Evolutionary conservation across 2,113 vertebrate species (phyloP), one percentile per base, ranked within the genome.

Genomic region (Aphyosemion australe): DNA sequence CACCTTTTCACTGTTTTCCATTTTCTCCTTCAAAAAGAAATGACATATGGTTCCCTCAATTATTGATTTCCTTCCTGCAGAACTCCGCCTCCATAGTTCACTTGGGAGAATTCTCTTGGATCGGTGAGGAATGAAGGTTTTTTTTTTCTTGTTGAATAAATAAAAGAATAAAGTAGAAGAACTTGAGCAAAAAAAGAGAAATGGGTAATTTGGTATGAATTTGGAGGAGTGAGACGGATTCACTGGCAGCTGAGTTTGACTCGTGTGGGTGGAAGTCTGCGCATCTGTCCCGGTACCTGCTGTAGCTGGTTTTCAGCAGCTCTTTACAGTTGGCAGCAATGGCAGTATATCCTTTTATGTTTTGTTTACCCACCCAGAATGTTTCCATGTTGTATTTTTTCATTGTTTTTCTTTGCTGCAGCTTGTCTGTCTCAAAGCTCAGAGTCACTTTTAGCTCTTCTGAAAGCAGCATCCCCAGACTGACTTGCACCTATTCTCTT

Each of bases 161-260:
- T 86, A 80, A 88, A 80, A 76, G 60, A 86, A 80, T 60, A 74
- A 73, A 79, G 70, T 51, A 14, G 52, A 46, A 43, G 43, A 82
- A 76, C 15, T 45, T 15, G 57, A 62, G 31, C 47, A 32, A 21
- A 72, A 34, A 13, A 63, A 61, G 45, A 31, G 12, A 46, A 78
- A 74, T 69, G 20, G 69, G 61, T 69, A 59, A 80, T 72, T 72
- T 76, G 58, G 53, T 51, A 61, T 69, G 26, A 31, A 65, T 80
- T 80, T 58, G 64, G 16, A 62, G 20, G 67, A 64, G 46, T 58
- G 50, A 8, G 60, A 69, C 19, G 42, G 41, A 76, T 62, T 34
- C 21, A 59, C 62, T 78, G 32, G 57, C 63, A 58, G 55, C 62
- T 63, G 45, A 57, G 47, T 69, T 31, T 67, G 19, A 13, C 19